A percentile compares a stretch with the other conserved stretches of the same genome.
Evolutionary conservation across 1,140 invertebrate genomes (phyloP).

Genomic region (Diprion similis): DNA sequence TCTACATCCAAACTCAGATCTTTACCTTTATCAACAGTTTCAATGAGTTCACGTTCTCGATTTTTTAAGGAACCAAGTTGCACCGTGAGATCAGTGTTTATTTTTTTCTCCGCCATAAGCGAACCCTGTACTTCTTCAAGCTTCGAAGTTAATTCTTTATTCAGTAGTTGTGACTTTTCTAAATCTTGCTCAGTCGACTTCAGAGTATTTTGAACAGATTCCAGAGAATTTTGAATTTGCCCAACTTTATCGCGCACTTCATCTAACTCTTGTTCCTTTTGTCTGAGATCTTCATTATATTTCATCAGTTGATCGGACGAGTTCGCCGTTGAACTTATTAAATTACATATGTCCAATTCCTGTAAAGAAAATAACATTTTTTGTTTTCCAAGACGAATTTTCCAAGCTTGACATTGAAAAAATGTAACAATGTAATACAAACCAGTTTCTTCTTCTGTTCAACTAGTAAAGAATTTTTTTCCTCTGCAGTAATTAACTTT

Average conservation of each 20-base stretch:
- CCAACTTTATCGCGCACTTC: conserved; percentile 58
- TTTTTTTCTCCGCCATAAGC: conserved; percentile 34
- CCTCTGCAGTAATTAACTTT: conserved; percentile 48
- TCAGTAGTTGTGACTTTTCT: conserved; percentile 30
- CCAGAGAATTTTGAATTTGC: conserved; percentile 57
- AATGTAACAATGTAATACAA: conserved; percentile 27
- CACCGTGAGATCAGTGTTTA: conserved; percentile 33
- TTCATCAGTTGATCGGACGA: conserved; percentile 61
- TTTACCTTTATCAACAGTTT: conserved; percentile 36
- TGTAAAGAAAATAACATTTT: conserved; percentile 33
- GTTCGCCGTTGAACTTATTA: conserved; percentile 53
- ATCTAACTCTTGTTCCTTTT: conserved; percentile 60
- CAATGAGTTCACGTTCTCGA: conserved; percentile 32
- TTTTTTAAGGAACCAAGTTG: conserved; percentile 32
- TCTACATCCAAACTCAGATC: conserved; percentile 30
- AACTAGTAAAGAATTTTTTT: conserved; percentile 50
- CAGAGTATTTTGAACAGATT: conserved; percentile 42
- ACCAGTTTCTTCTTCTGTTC: conserved; percentile 60
- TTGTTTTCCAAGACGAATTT: conserved; percentile 5
- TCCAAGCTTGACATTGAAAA: conserved; percentile 8
- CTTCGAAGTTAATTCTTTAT: conserved; percentile 34
- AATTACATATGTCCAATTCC: conserved; percentile 54
- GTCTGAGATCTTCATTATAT: conserved; percentile 60
- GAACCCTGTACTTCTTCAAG: conserved; percentile 35
- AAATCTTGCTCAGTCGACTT: conserved; percentile 33